These are phyloP conservation scores for Latrodectus hesperus DNA, from an alignment of 2,888 invertebrate genomes.

Conservation along the genomic window DNA sequence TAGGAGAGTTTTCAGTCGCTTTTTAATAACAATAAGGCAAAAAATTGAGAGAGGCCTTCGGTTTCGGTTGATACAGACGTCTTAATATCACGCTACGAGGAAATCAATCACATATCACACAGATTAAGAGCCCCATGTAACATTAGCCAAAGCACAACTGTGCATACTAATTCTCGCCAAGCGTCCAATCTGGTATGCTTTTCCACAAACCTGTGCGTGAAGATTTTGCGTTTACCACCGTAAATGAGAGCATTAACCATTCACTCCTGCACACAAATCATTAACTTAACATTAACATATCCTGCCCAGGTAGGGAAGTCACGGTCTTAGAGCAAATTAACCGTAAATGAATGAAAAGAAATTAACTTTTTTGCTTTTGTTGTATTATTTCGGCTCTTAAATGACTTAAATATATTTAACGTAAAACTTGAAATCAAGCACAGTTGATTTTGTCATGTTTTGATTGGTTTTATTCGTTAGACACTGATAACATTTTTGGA, in stretches of 20 bases:
- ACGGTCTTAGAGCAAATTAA: conserved; percentile 54
- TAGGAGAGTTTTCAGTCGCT: neutral
- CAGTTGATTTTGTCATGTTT: no score
- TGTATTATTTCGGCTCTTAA: no score
- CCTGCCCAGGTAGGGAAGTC: conserved; percentile 37
- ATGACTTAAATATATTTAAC: no score
- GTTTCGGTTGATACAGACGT: neutral
- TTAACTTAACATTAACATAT: conserved; percentile 54
- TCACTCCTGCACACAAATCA: conserved; percentile 43
- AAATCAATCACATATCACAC: neutral
- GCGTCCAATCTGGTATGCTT: conserved; percentile 26
- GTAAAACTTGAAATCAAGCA: no score
- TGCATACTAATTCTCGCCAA: conserved; percentile 10
- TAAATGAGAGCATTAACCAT: conserved; percentile 48
- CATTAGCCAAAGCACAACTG: neutral
- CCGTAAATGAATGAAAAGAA: conserved; percentile 53
- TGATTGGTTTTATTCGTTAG: no score
- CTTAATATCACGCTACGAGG: neutral
- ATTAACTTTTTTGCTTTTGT: conserved; percentile 18
- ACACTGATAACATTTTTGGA: no score
- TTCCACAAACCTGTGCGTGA: conserved; percentile 34
- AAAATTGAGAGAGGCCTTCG: no score
- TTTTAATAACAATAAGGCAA: neutral
- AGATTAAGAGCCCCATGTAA: neutral
- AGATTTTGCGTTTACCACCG: conserved; percentile 3